phyloP scores from a whole-genome alignment of 2,797 vertebrate species.

The Cyprinodon diabolis region DNA sequence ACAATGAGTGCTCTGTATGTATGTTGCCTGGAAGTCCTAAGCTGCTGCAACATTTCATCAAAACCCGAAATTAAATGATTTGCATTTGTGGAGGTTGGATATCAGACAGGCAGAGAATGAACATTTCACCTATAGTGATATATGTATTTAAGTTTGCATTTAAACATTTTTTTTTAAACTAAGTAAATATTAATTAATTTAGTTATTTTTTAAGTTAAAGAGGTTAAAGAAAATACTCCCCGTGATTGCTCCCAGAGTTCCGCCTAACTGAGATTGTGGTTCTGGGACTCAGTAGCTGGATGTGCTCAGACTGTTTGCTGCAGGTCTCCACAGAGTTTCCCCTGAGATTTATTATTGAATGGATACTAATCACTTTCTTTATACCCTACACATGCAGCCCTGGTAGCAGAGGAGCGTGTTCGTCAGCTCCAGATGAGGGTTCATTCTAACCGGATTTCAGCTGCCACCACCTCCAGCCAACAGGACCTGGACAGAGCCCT shows the following conservation, averaged over 20 bases:
- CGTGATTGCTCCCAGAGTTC: not conserved
- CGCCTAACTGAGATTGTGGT: not conserved
- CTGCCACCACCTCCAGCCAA: slow-evolving; percentile 92
- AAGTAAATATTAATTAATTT: not conserved
- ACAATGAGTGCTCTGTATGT: not conserved
- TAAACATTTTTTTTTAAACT: not conserved
- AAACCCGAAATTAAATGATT: not conserved
- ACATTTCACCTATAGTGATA: not conserved
- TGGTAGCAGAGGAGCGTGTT: slow-evolving; percentile 95
- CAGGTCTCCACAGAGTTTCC: not conserved
- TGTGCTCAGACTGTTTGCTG: not conserved
- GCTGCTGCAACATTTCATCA: not conserved
- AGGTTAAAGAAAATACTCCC: not conserved
- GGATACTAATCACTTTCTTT: not conserved
- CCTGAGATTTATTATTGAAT: not conserved
- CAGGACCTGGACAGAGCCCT: slow-evolving; percentile 94
- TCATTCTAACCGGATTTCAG: slow-evolving; percentile 89
- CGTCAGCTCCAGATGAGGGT: slow-evolving; percentile 94
- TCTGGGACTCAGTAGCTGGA: not conserved
- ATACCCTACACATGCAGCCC: slow-evolving; percentile 75
- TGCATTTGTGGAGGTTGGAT: no score
- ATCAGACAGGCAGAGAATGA: no score
- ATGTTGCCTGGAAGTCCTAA: not conserved
- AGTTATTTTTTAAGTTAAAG: not conserved
- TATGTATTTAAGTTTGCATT: not conserved